These are phyloP conservation scores for Melitaea athalia DNA, from an alignment of 2,888 invertebrate species.

Conservation along the genomic window DNA sequence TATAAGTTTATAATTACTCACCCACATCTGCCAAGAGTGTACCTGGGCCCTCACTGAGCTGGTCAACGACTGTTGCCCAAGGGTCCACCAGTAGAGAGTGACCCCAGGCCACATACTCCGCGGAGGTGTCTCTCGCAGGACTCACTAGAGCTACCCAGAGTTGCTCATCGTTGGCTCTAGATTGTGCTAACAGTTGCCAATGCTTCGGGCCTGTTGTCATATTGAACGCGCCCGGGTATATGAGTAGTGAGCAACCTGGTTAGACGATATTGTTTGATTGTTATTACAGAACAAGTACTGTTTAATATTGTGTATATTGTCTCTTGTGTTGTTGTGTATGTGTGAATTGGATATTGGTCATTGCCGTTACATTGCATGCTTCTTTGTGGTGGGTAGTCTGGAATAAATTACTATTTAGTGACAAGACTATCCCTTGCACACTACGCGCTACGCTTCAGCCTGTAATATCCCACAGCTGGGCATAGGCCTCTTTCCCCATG, in stretches of 20 bases:
- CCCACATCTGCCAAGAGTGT: slow-evolving; percentile 89
- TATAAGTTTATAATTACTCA: slow-evolving; percentile 51
- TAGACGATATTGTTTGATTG: background rate
- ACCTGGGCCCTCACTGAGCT: slow-evolving; percentile 87
- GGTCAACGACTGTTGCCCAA: slow-evolving; percentile 88
- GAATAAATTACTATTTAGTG: no score
- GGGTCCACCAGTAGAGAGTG: slow-evolving; percentile 93
- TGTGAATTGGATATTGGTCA: no score
- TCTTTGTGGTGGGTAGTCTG: no score
- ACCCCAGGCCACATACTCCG: slow-evolving; percentile 94
- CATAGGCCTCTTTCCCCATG: no score
- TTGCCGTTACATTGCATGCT: no score
- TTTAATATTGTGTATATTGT: no score
- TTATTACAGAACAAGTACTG: no score
- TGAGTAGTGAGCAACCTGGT: slow-evolving; percentile 90
- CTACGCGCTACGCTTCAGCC: no score
- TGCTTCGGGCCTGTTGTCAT: slow-evolving; percentile 97
- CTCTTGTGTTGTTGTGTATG: no score
- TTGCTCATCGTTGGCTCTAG: slow-evolving; percentile 94
- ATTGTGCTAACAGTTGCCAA: slow-evolving; percentile 90
- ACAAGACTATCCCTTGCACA: no score
- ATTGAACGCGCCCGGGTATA: slow-evolving; percentile 98
- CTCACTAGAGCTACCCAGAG: slow-evolving; percentile 92
- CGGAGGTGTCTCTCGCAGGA: slow-evolving; percentile 88
- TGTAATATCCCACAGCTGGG: no score